phyloP scores from a whole-genome alignment of 2,113 vertebrate species.

The Lates calcarifer region DNA sequence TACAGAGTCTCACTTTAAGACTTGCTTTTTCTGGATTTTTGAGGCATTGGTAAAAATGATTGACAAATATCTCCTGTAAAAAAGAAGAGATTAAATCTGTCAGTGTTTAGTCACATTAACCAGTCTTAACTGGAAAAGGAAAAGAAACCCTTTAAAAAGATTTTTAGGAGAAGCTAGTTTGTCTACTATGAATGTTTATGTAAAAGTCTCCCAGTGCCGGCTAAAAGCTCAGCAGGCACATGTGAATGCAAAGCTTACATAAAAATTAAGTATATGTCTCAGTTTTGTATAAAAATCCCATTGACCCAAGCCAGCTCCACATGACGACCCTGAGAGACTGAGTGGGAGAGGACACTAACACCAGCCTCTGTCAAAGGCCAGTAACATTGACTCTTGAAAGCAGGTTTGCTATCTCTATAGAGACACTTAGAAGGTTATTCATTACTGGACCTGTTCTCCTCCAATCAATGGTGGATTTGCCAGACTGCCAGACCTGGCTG shows the following conservation, averaged over 20 bases:
- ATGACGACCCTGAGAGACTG: slow-evolving; percentile 27
- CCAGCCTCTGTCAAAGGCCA: background rate
- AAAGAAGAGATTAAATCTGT: background rate
- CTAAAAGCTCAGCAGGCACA: background rate
- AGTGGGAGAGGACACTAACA: slow-evolving; percentile 12
- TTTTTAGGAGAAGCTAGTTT: background rate
- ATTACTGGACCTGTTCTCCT: background rate
- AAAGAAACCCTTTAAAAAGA: background rate
- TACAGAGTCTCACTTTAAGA: slow-evolving; percentile 11
- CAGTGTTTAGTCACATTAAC: background rate
- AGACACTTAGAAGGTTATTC: background rate
- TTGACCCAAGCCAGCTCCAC: background rate
- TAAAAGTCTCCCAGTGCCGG: background rate
- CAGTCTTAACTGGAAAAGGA: background rate
- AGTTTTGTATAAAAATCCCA: slow-evolving; percentile 3
- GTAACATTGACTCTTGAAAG: slow-evolving; percentile 11
- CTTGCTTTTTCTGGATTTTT: too few relatives aligned
- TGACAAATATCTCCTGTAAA: background rate
- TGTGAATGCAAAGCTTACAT: slow-evolving; percentile 3
- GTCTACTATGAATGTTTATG: background rate
- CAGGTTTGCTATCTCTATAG: background rate
- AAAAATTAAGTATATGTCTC: background rate
- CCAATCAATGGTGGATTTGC: background rate
- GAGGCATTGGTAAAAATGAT: background rate
- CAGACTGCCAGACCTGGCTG: background rate